phyloP scores from a whole-genome alignment of 2,888 invertebrate genomes.

The Folsomia manolachei region DNA sequence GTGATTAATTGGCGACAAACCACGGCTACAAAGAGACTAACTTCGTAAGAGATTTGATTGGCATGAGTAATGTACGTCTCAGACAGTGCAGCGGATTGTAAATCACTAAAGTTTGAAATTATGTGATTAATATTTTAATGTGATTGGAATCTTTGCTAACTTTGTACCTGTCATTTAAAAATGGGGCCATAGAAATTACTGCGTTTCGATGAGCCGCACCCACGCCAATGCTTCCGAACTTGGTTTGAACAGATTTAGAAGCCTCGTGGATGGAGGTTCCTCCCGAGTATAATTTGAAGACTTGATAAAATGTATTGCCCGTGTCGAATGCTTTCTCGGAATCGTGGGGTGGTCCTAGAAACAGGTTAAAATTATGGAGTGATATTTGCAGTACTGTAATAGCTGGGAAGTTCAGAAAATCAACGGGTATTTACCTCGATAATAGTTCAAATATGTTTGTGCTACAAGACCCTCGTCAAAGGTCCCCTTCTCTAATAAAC shows the following conservation, averaged over 20 bases:
- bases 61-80: constrained; percentile 11
- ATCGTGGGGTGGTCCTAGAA: constrained; percentile 8
- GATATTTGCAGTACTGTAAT: no score
- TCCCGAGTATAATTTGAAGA: not conserved
- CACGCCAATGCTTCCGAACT: constrained; percentile 9
- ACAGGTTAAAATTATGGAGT: no score
- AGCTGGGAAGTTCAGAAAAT: not conserved
- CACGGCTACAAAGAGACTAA: not conserved
- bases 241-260: not conserved
- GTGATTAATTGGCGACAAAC: not conserved
- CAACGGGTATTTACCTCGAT: constrained; percentile 1
- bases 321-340: constrained; percentile 11
- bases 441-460: not conserved
- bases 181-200: not conserved
- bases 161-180: not conserved
- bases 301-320: not conserved
- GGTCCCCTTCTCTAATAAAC: not conserved
- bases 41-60: constrained; percentile 7
- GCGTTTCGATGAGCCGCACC: constrained; percentile 8
- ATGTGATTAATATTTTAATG: no score
- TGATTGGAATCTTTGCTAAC: no score
- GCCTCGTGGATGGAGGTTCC: not conserved
- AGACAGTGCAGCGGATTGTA: not conserved
- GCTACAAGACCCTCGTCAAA: not conserved
- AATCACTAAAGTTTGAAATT: no score